Evolutionary conservation across 2,113 vertebrate genomes (phyloP), one percentile per base, ranked within the genome.

Genomic region (Pionites leucogaster): DNA sequence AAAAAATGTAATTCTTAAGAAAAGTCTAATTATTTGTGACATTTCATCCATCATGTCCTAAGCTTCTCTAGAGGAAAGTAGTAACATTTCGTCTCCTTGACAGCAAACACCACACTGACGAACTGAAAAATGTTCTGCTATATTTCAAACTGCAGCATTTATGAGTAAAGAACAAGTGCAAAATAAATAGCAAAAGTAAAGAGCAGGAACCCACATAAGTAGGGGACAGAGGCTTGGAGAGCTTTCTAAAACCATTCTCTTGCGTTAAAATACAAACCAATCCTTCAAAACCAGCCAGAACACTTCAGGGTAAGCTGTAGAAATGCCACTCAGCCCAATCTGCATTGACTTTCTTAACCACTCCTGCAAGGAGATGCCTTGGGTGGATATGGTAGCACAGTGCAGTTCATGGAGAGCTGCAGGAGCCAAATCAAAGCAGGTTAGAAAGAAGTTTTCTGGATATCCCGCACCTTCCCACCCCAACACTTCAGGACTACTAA

Each of bases 11-110:
- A 97, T 97, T 97, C 94, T 88, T 93, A 93, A 83, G 90, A 68
- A 64, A 94, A 96, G 95, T 97, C 96, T 97, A 97, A 97, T 97
- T 97, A 97, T 97, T 96, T 91, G 91, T 97, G 96, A 95, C 96
- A 97, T 96, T 97, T 97, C 96, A 97, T 97, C 93, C 94, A 96
- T 97, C 96, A 97, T 96, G 95, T 97, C 86, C 85, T 96, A 96
- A 96, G 90, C 93, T 96, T 97, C 95, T 97, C 88, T 42, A 95
- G 96, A 97, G 96, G 67, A 97, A 96, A 95, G 81, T 50, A 93
- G 96, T 92, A 97, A 97, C 93, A 93, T 97, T 98, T 93, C 50
- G 80, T 97, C 96, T 97, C 93, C 95, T 96, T 98, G 97, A 97
- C 97, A 97, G 96, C 95, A 96, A 97, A 97, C 97, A 97, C 94